Base-by-base conservation (phyloP, 2,888 invertebrate genomes). In the Pantelozetes paolii region DNA sequence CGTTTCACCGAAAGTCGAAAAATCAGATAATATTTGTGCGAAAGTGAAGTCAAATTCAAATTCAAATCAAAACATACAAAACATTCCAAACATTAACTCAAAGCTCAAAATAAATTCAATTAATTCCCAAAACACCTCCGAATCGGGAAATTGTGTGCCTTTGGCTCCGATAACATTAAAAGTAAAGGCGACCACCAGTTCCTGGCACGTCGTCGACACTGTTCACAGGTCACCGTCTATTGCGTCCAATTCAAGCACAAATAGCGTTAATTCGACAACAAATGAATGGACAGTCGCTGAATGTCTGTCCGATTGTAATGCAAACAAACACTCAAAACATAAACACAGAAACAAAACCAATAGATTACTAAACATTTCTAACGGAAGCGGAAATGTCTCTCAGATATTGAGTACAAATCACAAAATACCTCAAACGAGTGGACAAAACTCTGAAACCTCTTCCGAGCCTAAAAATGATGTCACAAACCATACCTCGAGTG, bases 181-280 rank as follows among this genome's bases (percentile, higher is more conserved):
- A 32, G 73, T 73, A 18, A 73, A 73, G 57, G 73, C 73, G 23
- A 73, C 81, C 20, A 81, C 82, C 30, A 78, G 79, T 26, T 75
- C 79, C 15, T 82, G 82, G 83, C 77, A 79, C 40, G 80, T 82
- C 5, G 78, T 79, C 48, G 77, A 80, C 48, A 78, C 79, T 42
- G 80, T 80, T 28, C 79, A 78, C 32, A 79, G 79, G 6, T 81
- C 81, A 54, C 81, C 82, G 9, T 81, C 81, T 5, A 71, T 81
- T 20, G 80, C 80, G 11, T 81, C 81, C 8, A 79, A 78, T 54
- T 79, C 80, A 32, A 82, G 81, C 59, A 79, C 76, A 71, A 80
- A 79, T 42, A 81, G 81, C 77, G 79, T 80, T 9, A 82, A 81
- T 75, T 82, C 82, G 11, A 82, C 82, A 1, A 80, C 81, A n/a